Evolutionary conservation across 2,113 vertebrate species (phyloP).

Genomic region (Epinephelus moara): DNA sequence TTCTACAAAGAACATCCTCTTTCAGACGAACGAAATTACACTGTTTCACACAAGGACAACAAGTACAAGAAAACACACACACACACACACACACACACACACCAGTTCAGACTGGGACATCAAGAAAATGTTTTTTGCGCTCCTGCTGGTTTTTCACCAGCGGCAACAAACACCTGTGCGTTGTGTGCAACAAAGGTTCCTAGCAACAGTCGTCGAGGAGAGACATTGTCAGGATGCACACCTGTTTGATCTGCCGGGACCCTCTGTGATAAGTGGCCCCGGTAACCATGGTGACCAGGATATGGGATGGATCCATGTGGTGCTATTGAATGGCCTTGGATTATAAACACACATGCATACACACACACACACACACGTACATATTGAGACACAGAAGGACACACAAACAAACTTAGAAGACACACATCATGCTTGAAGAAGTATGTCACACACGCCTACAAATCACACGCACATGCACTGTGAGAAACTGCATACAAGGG

Average conservation of each 20-base stretch:
- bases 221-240: constrained; percentile 78
- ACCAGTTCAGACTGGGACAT: constrained; percentile 51
- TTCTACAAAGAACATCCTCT: neutral
- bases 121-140: constrained; percentile 51
- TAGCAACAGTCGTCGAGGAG: constrained; percentile 78
- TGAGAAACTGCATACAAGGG: neutral
- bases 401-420: constrained; percentile 44
- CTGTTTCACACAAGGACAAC: constrained; percentile 6
- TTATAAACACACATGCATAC: constrained; percentile 52
- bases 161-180: constrained; percentile 69
- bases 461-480: neutral
- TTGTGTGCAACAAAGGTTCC: constrained; percentile 74
- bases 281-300: constrained; percentile 73
- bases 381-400: constrained; percentile 16
- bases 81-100: constrained; percentile 41
- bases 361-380: neutral
- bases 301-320: constrained; percentile 77
- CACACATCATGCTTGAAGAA: constrained; percentile 17
- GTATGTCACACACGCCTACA: constrained; percentile 2
- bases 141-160: constrained; percentile 65
- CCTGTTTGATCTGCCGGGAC: constrained; percentile 83
- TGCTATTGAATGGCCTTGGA: constrained; percentile 76
- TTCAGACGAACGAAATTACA: constrained; percentile 8
- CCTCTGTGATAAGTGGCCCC: constrained; percentile 81
- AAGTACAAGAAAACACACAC: constrained; percentile 6